These are phyloP conservation scores for Girardinichthys multiradiatus DNA, from an alignment of 2,113 vertebrate species.

Conservation along the genomic window DNA sequence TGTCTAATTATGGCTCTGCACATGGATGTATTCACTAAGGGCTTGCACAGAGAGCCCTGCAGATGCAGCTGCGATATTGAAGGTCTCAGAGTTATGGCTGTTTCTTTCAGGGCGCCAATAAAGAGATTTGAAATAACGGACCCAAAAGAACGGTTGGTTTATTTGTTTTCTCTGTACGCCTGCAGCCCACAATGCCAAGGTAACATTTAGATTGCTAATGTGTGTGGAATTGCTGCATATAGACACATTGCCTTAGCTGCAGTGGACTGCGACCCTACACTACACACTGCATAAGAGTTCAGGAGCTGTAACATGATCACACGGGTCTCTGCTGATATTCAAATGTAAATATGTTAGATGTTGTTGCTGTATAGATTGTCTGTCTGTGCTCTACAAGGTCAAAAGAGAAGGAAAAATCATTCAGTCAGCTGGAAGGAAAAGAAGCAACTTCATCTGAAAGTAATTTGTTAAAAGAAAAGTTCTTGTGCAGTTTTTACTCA, in stretches of 20 bases:
- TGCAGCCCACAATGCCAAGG: conserved; percentile 12
- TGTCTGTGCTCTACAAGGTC: neutral
- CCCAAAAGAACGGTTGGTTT: conserved; percentile 19
- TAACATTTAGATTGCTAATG: conserved; percentile 53
- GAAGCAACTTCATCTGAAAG: neutral
- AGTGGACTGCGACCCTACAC: conserved; percentile 9
- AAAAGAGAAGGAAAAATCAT: neutral
- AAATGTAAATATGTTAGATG: conserved; percentile 38
- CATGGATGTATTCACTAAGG: conserved; percentile 35
- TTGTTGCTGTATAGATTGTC: conserved; percentile 14
- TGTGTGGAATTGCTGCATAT: conserved; percentile 8
- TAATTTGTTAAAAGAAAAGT: neutral
- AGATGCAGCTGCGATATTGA: conserved; percentile 23
- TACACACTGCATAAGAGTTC: conserved; percentile 32
- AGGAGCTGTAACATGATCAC: conserved; percentile 53
- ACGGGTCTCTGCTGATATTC: conserved; percentile 21
- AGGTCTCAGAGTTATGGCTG: conserved; percentile 24
- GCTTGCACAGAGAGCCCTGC: conserved; percentile 19
- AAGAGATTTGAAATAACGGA: conserved; percentile 55
- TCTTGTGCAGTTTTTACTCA: neutral
- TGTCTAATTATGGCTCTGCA: conserved; percentile 61
- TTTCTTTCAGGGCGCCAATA: conserved; percentile 37
- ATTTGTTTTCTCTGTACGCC: conserved; percentile 39
- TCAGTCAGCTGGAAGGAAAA: neutral
- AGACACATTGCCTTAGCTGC: conserved; percentile 27